Percentiles rank a stretch among this genome's conserved stretches.
Evolutionary conservation across 2,797 vertebrate species (phyloP).

Genomic region (Eulemur coronatus): DNA sequence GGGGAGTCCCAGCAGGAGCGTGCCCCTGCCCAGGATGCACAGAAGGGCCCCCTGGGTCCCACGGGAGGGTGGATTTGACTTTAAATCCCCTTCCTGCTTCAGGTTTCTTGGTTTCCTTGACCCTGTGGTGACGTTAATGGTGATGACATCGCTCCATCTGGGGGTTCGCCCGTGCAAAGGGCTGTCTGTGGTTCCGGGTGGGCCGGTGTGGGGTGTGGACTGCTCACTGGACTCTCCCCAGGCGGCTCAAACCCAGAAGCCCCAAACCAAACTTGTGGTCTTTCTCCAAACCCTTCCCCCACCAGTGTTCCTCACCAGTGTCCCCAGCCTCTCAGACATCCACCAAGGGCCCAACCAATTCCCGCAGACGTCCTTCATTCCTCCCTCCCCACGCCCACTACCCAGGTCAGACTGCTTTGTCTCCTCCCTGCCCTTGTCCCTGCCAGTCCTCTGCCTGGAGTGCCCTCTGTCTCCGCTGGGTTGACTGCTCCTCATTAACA

Average conservation of each 20-base stretch:
- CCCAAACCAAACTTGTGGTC: background rate
- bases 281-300: background rate
- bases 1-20: background rate
- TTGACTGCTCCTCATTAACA: background rate
- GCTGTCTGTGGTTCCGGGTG: background rate
- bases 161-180: background rate
- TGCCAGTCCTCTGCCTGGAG: background rate
- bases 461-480: too few relatives aligned
- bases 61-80: background rate
- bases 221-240: background rate
- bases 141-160: background rate
- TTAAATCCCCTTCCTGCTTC: background rate
- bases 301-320: background rate
- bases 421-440: background rate
- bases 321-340: background rate
- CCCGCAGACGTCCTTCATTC: background rate
- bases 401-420: background rate
- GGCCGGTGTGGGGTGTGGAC: rapidly evolving
- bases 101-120: background rate
- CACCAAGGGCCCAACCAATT: background rate
- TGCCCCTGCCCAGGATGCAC: too few relatives aligned
- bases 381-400: too few relatives aligned
- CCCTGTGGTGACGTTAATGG: background rate
- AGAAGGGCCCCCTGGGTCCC: background rate
- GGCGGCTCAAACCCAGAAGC: background rate